A percentile compares a stretch with the other conserved stretches of the same genome.
Evolutionary conservation across 2,797 vertebrate species (phyloP).

Genomic region (Aplochiton taeniatus): DNA sequence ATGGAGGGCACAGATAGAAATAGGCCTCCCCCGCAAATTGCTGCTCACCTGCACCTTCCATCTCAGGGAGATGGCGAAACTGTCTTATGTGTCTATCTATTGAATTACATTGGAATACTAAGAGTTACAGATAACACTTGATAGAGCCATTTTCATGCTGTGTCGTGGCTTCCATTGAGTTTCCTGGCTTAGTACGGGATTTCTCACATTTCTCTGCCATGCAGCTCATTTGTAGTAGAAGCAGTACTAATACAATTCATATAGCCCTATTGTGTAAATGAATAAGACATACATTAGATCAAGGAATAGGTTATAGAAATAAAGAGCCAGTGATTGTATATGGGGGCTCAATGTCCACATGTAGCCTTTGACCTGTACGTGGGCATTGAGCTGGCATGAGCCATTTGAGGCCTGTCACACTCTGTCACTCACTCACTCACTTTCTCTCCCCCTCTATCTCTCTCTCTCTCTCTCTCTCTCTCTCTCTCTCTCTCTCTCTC

Average conservation of each 20-base stretch:
- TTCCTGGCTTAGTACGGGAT: no score
- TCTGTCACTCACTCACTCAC: no score
- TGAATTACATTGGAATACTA: slow-evolving; percentile 8
- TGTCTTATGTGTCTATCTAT: slow-evolving; percentile 15
- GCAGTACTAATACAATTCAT: no score
- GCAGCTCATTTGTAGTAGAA: no score
- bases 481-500: no score
- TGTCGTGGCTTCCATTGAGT: no score
- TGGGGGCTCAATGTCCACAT: slow-evolving; percentile 17
- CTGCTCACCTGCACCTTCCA: not conserved
- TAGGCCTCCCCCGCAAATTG: not conserved
- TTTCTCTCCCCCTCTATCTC: not conserved
- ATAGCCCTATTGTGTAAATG: no score
- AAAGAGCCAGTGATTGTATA: not conserved
- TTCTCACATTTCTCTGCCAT: no score
- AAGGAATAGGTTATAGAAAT: no score
- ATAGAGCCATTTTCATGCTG: not conserved
- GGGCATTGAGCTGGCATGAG: slow-evolving; percentile 10
- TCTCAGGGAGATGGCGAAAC: not conserved
- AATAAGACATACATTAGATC: no score
- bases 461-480: not conserved
- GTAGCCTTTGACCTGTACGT: slow-evolving; percentile 12
- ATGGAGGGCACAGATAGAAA: slow-evolving; percentile 29
- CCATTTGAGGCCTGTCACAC: slow-evolving; percentile 1
- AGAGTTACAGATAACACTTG: not conserved